These are phyloP conservation scores for Falco berigora DNA, from an alignment of 2,797 vertebrate genomes.

Conservation along the genomic window DNA sequence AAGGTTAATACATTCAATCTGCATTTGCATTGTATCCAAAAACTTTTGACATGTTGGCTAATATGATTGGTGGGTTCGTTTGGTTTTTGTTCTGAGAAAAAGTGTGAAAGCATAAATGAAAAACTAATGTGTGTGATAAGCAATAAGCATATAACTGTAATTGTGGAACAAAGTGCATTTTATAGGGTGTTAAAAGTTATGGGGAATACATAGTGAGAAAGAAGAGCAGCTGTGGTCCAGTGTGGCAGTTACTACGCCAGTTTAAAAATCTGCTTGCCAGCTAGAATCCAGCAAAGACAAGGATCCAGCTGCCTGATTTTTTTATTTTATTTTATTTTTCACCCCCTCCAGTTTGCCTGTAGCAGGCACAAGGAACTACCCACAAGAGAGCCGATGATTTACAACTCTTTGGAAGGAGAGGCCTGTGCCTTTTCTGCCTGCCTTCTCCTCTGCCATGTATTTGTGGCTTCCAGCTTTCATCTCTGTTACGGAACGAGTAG, in stretches of 20 bases:
- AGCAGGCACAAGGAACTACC: neutral
- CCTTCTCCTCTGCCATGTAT: neutral
- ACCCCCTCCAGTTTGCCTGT: neutral
- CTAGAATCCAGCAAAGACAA: neutral
- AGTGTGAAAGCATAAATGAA: neutral
- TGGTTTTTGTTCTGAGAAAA: neutral
- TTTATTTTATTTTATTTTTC: neutral
- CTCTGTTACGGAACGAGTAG: neutral
- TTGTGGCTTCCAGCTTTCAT: neutral
- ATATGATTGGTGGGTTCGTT: neutral
- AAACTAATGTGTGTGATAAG: neutral
- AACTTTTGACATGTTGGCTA: neutral
- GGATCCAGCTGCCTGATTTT: neutral
- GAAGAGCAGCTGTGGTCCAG: neutral
- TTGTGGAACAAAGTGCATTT: neutral
- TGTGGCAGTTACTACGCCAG: neutral
- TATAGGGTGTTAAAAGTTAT: neutral
- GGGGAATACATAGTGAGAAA: neutral
- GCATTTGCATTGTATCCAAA: neutral
- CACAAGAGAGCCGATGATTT: neutral
- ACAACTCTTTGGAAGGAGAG: neutral
- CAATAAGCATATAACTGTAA: neutral
- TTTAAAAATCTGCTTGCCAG: neutral
- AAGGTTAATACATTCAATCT: neutral
- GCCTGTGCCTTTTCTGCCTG: neutral